A percentile compares a stretch with the other conserved stretches of the same genome.
phyloP scores from a whole-genome alignment of 2,797 vertebrate species.

The Spheniscus humboldti region DNA sequence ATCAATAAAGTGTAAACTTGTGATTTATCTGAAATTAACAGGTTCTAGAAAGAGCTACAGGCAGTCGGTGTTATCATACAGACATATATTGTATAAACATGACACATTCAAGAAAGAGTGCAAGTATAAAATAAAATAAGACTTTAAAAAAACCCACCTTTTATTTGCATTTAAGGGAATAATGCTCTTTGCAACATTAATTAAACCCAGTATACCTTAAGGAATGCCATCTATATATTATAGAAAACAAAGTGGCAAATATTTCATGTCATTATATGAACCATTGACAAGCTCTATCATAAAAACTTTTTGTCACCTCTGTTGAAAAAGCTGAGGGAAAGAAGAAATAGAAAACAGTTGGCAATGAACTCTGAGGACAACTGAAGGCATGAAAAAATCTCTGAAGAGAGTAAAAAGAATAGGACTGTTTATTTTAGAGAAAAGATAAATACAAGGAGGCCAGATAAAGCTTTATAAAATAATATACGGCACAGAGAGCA shows the following conservation, averaged over 20 bases:
- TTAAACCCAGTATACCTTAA: not conserved
- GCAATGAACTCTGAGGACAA: not conserved
- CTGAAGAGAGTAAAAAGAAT: not conserved
- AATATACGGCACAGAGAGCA: not conserved
- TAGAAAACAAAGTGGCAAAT: not conserved
- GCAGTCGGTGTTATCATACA: not conserved
- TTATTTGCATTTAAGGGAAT: not conserved
- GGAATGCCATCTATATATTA: not conserved
- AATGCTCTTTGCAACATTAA: not conserved
- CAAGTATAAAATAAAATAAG: not conserved
- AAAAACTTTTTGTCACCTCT: not conserved
- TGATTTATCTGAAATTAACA: not conserved
- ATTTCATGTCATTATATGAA: not conserved
- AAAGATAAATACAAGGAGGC: conserved; percentile 21
- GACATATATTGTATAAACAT: not conserved
- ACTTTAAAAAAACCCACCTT: rapidly evolving
- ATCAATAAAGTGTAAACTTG: not conserved
- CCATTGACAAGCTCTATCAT: not conserved
- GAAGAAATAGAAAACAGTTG: conserved; percentile 7
- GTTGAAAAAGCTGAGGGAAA: not conserved
- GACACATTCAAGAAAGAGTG: not conserved
- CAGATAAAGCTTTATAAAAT: conserved; percentile 44
- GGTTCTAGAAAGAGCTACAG: not conserved
- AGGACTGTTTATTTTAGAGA: not conserved
- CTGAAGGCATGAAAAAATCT: not conserved